Conservation (phyloP, 2,113 vertebrate species). For the Caloenas nicobarica region DNA sequence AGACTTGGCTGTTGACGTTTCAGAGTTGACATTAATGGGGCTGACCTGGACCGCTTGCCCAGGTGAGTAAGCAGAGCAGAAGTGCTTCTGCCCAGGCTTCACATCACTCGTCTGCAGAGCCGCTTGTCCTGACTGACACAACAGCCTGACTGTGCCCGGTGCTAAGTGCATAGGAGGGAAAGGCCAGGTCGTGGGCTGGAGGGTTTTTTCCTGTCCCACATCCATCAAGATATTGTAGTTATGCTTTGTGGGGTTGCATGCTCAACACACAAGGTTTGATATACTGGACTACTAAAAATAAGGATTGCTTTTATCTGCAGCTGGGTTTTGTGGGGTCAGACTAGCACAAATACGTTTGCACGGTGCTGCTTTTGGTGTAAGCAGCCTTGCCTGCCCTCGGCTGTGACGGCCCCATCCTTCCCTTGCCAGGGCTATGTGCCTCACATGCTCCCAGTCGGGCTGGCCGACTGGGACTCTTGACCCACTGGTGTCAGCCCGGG, state of each 20-base stretch:
- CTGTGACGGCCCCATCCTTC: background rate
- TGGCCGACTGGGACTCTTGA: accelerated
- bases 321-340: background rate
- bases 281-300: background rate
- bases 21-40: background rate
- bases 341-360: background rate
- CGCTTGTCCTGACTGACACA: background rate
- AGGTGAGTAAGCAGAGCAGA: background rate
- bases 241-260: background rate
- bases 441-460: background rate
- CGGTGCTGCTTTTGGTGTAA: background rate
- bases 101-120: background rate
- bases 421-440: background rate
- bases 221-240: background rate
- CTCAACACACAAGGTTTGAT: background rate
- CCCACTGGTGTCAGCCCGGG: accelerated
- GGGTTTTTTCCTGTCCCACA: background rate
- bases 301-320: background rate
- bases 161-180: background rate
- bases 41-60: background rate
- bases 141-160: background rate
- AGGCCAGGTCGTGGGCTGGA: background rate
- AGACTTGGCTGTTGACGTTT: background rate
- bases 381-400: accelerated
- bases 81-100: background rate